phyloP scores from a whole-genome alignment of 2,888 invertebrate genomes.

The Acanthopleura granulata region DNA sequence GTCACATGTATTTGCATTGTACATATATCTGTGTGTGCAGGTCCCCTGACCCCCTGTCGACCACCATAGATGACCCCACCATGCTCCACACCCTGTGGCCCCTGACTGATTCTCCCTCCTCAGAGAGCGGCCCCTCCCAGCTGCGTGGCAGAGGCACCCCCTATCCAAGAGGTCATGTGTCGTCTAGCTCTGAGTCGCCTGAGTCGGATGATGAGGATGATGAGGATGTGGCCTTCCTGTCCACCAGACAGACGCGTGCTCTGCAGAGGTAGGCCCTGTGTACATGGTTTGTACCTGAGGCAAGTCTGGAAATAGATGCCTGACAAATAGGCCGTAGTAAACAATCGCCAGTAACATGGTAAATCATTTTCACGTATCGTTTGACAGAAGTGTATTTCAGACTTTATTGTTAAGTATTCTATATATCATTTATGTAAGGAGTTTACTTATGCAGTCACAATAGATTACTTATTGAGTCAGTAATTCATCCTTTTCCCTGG shows the following conservation, averaged over 20 bases:
- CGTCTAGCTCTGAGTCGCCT: slow-evolving; percentile 30
- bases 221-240: neutral
- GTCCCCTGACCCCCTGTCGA: slow-evolving; percentile 30
- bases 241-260: neutral
- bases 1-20: no score
- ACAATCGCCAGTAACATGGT: no score
- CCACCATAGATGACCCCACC: slow-evolving; percentile 29
- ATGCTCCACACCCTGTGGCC: slow-evolving; percentile 19
- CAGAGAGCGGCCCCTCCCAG: slow-evolving; percentile 16
- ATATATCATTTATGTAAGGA: no score
- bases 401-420: no score
- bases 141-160: slow-evolving; percentile 20
- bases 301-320: no score
- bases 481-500: no score
- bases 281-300: no score
- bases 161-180: slow-evolving; percentile 30
- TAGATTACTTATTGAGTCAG: no score
- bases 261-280: neutral
- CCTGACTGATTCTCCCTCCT: neutral
- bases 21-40: slow-evolving; percentile 22
- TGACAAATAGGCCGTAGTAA: no score
- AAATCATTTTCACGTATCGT: no score
- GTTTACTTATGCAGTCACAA: no score
- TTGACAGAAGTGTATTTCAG: no score
- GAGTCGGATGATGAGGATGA: slow-evolving; percentile 22